These are phyloP conservation scores for Pollenia griseotomentosa DNA, from an alignment of 2,888 invertebrate species.

Conservation along the genomic window DNA sequence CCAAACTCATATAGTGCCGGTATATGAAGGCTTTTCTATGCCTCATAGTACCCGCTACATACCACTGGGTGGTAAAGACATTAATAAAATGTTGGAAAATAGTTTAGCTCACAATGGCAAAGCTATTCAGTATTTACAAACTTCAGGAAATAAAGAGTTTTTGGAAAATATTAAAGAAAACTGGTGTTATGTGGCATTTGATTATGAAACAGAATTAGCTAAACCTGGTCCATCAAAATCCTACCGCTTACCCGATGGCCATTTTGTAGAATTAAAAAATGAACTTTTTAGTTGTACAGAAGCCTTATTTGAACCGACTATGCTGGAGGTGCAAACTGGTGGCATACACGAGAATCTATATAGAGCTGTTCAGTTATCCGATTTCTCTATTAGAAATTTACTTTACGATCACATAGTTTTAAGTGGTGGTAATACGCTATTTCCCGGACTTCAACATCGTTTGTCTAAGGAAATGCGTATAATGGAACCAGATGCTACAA, in stretches of 20 bases:
- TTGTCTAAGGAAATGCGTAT: conserved; percentile 11
- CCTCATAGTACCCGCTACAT: conserved; percentile 6
- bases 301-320: conserved; percentile 33
- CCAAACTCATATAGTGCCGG: conserved; percentile 52
- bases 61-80: conserved; percentile 43
- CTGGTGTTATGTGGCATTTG: conserved; percentile 26
- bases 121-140: conserved; percentile 14
- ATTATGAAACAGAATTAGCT: conserved; percentile 3
- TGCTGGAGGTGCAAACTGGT: conserved; percentile 43
- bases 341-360: conserved; percentile 54
- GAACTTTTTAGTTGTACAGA: conserved; percentile 39
- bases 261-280: background rate
- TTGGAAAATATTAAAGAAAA: conserved; percentile 36
- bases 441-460: conserved; percentile 33
- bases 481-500: conserved; percentile 31
- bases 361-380: conserved; percentile 39
- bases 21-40: conserved; percentile 36
- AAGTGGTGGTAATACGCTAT: conserved; percentile 56
- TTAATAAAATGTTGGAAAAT: conserved; percentile 31
- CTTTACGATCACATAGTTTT: conserved; percentile 48
- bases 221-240: background rate
- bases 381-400: conserved; percentile 20
- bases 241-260: conserved; percentile 51
- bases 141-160: background rate
- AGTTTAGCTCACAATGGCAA: conserved; percentile 10